A percentile compares a stretch with the other conserved stretches of the same genome.
These are phyloP conservation scores for Australoheros facetus DNA, from an alignment of 2,797 vertebrate genomes.

Conservation along the genomic window DNA sequence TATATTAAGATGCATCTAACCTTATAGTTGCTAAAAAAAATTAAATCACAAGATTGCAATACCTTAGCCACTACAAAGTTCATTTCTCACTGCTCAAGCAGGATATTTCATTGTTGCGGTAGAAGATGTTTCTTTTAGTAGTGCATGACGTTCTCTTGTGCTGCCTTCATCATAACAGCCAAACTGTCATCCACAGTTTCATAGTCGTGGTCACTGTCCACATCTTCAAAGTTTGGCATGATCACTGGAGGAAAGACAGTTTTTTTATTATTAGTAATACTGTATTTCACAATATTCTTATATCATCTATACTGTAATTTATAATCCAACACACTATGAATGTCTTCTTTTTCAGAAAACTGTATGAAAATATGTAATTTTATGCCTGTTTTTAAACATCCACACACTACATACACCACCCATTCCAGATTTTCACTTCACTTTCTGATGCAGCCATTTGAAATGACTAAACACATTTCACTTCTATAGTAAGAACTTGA, in stretches of 20 bases:
- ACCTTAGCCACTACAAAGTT: background rate
- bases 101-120: background rate
- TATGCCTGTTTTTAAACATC: too few species aligned
- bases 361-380: background rate
- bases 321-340: background rate
- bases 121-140: slow-evolving; percentile 31
- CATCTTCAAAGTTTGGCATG: background rate
- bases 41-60: background rate
- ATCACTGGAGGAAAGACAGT: slow-evolving; percentile 8
- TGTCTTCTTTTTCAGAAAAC: background rate
- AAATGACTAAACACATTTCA: background rate
- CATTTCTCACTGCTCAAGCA: background rate
- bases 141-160: slow-evolving; percentile 57
- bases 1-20: background rate
- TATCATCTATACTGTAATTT: background rate
- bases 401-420: background rate
- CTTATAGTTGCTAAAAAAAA: background rate
- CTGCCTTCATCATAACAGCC: slow-evolving; percentile 24
- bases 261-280: background rate
- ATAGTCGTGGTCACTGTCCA: slow-evolving; percentile 82
- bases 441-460: background rate
- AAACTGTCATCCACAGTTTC: slow-evolving; percentile 74
- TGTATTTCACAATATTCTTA: background rate
- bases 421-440: background rate
- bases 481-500: background rate